Percentiles rank a stretch among this genome's conserved stretches.
These are phyloP conservation scores for Vanessa tameamea DNA, from an alignment of 1,140 invertebrate species.

Conservation along the genomic window DNA sequence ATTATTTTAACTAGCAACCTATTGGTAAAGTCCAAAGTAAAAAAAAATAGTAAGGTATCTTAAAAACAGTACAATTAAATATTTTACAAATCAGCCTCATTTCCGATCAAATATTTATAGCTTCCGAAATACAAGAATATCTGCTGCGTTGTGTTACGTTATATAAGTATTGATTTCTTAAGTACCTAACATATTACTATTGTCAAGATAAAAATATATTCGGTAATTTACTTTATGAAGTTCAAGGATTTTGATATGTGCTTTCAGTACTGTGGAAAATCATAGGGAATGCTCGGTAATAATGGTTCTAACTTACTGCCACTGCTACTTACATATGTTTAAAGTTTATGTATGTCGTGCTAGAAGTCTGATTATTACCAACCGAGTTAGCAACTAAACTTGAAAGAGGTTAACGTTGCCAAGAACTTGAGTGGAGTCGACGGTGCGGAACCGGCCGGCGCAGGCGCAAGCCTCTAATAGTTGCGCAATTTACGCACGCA, in stretches of 20 bases:
- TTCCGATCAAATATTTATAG: too few relatives aligned
- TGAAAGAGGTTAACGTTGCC: constrained; percentile 64
- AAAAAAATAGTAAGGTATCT: too few relatives aligned
- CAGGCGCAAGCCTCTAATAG: constrained; percentile 22
- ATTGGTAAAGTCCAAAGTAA: too few relatives aligned
- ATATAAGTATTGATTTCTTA: too few relatives aligned
- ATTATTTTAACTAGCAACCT: too few relatives aligned
- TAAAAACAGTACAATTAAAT: too few relatives aligned
- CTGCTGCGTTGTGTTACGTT: too few relatives aligned
- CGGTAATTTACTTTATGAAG: neutral
- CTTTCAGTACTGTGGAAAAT: neutral
- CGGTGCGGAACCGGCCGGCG: constrained; percentile 53
- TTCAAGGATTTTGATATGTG: neutral
- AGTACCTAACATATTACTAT: too few relatives aligned
- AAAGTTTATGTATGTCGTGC: constrained; percentile 19
- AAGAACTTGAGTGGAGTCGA: constrained; percentile 61
- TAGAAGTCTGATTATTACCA: constrained; percentile 12
- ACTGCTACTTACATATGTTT: constrained; percentile 7
- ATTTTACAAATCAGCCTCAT: too few relatives aligned
- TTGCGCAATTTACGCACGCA: constrained; percentile 54
- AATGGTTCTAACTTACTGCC: neutral
- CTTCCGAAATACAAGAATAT: too few relatives aligned
- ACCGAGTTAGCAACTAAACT: constrained; percentile 40
- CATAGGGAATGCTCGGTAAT: neutral
- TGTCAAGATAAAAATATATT: too few relatives aligned